Conservation (phyloP, 1,140 invertebrate genomes). For the Hyles vespertilio region DNA sequence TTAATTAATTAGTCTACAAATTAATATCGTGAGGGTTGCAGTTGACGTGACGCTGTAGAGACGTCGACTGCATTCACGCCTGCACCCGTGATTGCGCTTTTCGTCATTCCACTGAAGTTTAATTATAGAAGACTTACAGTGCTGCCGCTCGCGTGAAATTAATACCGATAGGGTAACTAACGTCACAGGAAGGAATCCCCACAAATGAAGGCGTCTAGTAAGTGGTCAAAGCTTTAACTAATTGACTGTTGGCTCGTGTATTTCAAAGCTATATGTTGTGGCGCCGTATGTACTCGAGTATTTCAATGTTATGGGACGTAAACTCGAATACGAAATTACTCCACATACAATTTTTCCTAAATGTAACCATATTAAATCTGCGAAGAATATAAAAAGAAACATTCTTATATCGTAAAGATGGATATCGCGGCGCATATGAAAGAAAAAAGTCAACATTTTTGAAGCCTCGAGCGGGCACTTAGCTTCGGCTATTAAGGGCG, state of each 20-base stretch:
- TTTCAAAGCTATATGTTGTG: too few relatives aligned
- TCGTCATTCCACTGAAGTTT: constrained; percentile 37
- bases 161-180: constrained; percentile 8
- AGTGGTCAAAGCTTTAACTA: constrained; percentile 5
- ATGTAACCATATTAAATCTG: not conserved
- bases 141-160: constrained; percentile 15
- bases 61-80: constrained; percentile 28
- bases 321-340: too few relatives aligned
- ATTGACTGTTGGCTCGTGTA: too few relatives aligned
- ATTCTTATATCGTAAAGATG: constrained; percentile 65
- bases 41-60: constrained; percentile 45
- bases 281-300: too few relatives aligned
- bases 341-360: constrained; percentile 1
- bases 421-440: constrained; percentile 52
- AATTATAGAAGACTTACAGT: constrained; percentile 62
- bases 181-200: constrained; percentile 15
- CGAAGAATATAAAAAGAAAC: constrained; percentile 39
- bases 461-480: constrained; percentile 69
- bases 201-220: constrained; percentile 16
- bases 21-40: constrained; percentile 64
- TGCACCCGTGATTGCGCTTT: constrained; percentile 32
- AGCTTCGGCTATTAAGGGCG: constrained; percentile 67
- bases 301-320: too few relatives aligned
- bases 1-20: constrained; percentile 67
- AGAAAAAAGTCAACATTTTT: constrained; percentile 63